Evolutionary conservation across 2,797 vertebrate genomes (phyloP).

Genomic region (Eulemur albifrons): DNA sequence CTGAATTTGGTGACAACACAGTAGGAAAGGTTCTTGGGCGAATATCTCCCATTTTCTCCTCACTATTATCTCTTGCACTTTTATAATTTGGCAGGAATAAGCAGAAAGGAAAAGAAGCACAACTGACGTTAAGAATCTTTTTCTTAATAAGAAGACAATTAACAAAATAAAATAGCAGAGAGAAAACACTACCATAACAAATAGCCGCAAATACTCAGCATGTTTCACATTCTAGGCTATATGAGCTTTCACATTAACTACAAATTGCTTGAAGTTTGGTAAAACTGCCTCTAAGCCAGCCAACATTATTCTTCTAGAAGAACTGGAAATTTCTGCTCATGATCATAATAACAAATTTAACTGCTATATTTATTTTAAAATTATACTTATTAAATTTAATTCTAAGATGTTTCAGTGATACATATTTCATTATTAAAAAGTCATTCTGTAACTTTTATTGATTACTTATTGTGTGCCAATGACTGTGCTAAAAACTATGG

Average conservation of each 20-base stretch:
- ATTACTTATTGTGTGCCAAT: background rate
- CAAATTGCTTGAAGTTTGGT: background rate
- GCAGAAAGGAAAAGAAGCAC: background rate
- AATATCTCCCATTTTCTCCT: background rate
- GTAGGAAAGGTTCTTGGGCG: background rate
- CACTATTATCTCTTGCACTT: background rate
- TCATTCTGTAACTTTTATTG: conserved; percentile 8
- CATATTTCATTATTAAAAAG: background rate
- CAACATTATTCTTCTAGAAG: conserved; percentile 11
- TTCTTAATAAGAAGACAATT: background rate
- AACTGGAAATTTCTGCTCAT: conserved; percentile 1
- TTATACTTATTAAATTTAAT: conserved; percentile 18
- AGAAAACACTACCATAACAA: background rate
- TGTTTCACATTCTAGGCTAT: background rate
- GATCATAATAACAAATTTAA: background rate
- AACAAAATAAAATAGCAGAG: background rate
- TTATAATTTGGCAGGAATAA: background rate
- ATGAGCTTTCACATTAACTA: background rate
- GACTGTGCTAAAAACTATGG: background rate
- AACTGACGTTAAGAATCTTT: background rate
- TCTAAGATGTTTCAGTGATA: conserved; percentile 13
- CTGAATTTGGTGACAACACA: background rate
- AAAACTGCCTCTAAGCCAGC: background rate
- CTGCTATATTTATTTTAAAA: conserved; percentile 18
- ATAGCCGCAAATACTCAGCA: background rate